Percentiles rank a stretch among this genome's conserved stretches.
Conservation (phyloP, 2,888 invertebrate species). For the Pristionchus japonicus region DNA sequence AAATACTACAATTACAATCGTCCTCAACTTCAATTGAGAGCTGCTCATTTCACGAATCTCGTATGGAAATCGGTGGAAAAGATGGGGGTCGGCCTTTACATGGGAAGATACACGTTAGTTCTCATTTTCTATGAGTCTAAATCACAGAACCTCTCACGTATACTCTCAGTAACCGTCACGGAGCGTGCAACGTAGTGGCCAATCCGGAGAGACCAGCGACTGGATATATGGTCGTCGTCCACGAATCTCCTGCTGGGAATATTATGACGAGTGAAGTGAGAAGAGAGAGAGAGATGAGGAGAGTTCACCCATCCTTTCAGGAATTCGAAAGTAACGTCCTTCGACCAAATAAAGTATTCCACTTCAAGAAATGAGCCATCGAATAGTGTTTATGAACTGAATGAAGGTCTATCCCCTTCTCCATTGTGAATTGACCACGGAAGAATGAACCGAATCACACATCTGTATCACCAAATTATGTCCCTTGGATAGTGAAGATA, state of each 20-base stretch:
- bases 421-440: not conserved
- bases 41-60: constrained; percentile 55
- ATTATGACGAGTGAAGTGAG: constrained; percentile 41
- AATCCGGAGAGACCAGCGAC: constrained; percentile 44
- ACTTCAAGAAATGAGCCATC: not conserved
- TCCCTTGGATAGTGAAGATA: not conserved
- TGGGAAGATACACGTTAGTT: constrained; percentile 46
- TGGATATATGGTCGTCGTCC: constrained; percentile 52
- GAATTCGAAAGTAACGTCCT: not conserved
- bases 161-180: constrained; percentile 49
- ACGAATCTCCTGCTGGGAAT: constrained; percentile 48
- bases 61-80: constrained; percentile 53
- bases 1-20: constrained; percentile 52
- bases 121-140: no score
- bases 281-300: not conserved
- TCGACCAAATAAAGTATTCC: not conserved
- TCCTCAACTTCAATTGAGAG: constrained; percentile 49
- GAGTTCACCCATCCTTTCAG: not conserved
- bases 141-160: constrained; percentile 43
- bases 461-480: not conserved
- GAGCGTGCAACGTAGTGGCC: constrained; percentile 48
- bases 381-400: not conserved
- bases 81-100: constrained; percentile 51
- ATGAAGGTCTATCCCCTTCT: not conserved
- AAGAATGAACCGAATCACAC: not conserved